phyloP scores from a whole-genome alignment of 2,113 vertebrate genomes.

The Spilogale gracilis region DNA sequence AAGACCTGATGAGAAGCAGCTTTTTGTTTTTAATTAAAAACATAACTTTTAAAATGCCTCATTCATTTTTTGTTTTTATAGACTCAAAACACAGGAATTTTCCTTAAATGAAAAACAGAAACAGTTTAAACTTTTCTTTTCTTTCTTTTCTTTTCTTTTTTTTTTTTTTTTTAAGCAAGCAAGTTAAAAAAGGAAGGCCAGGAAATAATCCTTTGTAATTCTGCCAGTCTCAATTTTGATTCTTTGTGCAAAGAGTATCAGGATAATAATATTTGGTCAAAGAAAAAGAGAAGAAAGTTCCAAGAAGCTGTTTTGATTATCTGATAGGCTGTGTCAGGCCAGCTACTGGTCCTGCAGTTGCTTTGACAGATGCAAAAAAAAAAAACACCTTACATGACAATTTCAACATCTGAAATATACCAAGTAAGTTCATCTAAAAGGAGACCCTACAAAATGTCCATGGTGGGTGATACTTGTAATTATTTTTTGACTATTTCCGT shows the following conservation, averaged over 20 bases:
- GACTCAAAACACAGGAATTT: conserved; percentile 90
- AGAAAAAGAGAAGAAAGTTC: conserved; percentile 72
- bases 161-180: conserved; percentile 72
- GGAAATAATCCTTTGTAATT: conserved; percentile 83
- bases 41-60: conserved; percentile 89
- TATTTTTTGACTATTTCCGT: conserved; percentile 17
- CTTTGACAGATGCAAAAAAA: conserved; percentile 40
- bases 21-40: conserved; percentile 89
- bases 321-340: conserved; percentile 30
- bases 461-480: background rate
- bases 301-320: conserved; percentile 54
- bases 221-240: conserved; percentile 77
- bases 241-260: conserved; percentile 74
- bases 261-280: conserved; percentile 74
- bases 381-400: background rate
- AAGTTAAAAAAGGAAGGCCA: conserved; percentile 80
- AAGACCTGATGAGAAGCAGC: conserved; percentile 86
- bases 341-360: conserved; percentile 59
- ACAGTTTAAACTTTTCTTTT: conserved; percentile 80
- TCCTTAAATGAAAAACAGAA: conserved; percentile 89
- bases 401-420: conserved; percentile 33
- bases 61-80: conserved; percentile 90
- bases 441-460: background rate
- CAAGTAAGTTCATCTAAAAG: conserved; percentile 49
- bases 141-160: conserved; percentile 53